These are phyloP conservation scores for Pseudopleuronectes americanus DNA, from an alignment of 2,797 vertebrate species.

Conservation along the genomic window DNA sequence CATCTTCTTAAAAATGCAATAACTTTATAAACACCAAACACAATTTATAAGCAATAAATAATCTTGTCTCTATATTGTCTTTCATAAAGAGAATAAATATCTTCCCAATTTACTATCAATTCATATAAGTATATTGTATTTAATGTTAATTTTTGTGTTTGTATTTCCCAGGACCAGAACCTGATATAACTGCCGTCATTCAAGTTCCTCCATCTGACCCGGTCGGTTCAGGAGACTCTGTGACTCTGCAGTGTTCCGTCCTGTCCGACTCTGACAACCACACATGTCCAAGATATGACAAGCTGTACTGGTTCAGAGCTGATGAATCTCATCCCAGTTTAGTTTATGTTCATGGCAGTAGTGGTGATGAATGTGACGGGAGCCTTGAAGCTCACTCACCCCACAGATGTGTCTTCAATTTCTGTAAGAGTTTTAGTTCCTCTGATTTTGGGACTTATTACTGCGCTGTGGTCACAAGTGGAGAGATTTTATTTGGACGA, in stretches of 20 bases:
- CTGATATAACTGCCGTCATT: conserved; percentile 14
- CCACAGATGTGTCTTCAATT: conserved; percentile 53
- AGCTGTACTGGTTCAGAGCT: conserved; percentile 50
- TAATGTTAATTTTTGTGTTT: background rate
- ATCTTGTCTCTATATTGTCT: no score
- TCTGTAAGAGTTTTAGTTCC: conserved; percentile 20
- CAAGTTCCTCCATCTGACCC: background rate
- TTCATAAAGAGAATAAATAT: no score
- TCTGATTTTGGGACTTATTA: conserved; percentile 2
- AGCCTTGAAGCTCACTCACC: background rate
- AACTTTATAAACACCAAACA: no score
- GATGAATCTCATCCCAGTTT: conserved; percentile 20
- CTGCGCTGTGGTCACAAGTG: conserved; percentile 49
- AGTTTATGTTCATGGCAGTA: conserved; percentile 19
- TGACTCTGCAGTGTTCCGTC: conserved; percentile 45
- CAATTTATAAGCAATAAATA: no score
- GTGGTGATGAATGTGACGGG: background rate
- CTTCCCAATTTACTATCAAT: no score
- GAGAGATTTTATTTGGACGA: conserved; percentile 8
- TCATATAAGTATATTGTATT: no score
- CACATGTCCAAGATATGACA: conserved; percentile 7
- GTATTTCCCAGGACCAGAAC: conserved; percentile 6
- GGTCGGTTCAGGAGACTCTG: conserved; percentile 6
- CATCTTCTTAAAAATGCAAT: no score
- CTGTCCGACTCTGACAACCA: conserved; percentile 5